Evolutionary conservation across 1,140 invertebrate species (phyloP).

Genomic region (Rhyzopertha dominica): DNA sequence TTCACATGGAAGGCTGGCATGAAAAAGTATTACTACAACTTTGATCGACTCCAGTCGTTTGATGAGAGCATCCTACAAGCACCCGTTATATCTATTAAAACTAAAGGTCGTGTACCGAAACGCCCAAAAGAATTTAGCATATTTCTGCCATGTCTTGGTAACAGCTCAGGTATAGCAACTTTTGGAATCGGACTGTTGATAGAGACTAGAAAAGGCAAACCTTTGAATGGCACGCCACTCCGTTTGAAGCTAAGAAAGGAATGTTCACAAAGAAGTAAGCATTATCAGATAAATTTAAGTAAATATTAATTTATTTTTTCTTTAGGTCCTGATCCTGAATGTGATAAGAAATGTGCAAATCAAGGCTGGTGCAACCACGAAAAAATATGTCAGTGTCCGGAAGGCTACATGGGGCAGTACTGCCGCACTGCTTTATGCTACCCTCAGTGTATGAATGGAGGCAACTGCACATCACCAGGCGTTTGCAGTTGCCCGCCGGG

Average conservation of each 20-base stretch:
- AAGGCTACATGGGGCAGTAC: constrained; percentile 85
- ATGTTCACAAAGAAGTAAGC: constrained; percentile 87
- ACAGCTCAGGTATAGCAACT: constrained; percentile 80
- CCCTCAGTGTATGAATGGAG: constrained; percentile 88
- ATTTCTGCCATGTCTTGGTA: constrained; percentile 82
- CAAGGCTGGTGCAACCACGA: constrained; percentile 75
- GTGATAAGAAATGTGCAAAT: constrained; percentile 79
- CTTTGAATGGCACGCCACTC: constrained; percentile 83
- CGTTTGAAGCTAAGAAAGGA: constrained; percentile 87
- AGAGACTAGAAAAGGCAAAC: constrained; percentile 66
- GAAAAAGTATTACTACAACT: constrained; percentile 83
- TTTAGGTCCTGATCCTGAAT: constrained; percentile 80
- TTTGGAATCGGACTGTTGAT: constrained; percentile 86
- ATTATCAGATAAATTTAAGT: not conserved
- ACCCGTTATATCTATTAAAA: constrained; percentile 81
- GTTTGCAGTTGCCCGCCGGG: constrained; percentile 80
- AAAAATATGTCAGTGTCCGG: constrained; percentile 79
- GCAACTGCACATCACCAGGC: constrained; percentile 82
- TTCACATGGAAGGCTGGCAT: constrained; percentile 86
- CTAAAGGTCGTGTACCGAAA: constrained; percentile 75
- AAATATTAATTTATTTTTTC: constrained; percentile 17
- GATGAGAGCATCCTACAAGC: constrained; percentile 77
- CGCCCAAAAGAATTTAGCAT: constrained; percentile 89
- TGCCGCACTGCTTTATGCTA: constrained; percentile 86
- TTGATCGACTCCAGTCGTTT: constrained; percentile 76